Evolutionary conservation across 2,797 vertebrate species (phyloP).

Genomic region (Lepidocolaptes lacrymiger): DNA sequence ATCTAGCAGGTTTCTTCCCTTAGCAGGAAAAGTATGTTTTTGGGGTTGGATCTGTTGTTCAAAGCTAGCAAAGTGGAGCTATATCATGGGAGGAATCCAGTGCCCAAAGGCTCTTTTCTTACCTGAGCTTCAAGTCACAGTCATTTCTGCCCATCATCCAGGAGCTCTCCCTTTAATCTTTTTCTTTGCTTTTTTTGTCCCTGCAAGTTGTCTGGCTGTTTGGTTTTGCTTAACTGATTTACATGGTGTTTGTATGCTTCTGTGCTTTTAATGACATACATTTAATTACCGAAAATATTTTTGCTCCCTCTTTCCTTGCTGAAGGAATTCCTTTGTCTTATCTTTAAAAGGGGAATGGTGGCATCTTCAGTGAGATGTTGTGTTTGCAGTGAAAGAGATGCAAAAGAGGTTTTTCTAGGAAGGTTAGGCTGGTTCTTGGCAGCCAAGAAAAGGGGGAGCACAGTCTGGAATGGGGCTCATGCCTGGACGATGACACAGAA

Average conservation of each 20-base stretch:
- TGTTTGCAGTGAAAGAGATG: neutral
- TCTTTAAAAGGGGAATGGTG: neutral
- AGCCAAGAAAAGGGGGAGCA: neutral
- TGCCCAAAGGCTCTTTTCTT: neutral
- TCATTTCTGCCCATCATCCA: neutral
- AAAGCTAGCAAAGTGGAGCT: neutral
- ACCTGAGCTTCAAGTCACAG: neutral
- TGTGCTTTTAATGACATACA: neutral
- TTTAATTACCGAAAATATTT: neutral
- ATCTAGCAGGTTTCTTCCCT: neutral
- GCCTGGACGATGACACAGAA: fast-evolving
- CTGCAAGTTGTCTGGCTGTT: neutral
- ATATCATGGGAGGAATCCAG: neutral
- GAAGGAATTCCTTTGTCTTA: neutral
- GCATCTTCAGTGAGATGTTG: neutral
- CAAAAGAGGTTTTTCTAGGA: neutral
- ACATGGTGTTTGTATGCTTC: neutral
- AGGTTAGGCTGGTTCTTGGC: neutral
- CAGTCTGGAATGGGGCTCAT: neutral
- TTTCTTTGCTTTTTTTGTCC: neutral
- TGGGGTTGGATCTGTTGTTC: neutral
- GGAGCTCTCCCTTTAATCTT: neutral
- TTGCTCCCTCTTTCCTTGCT: neutral
- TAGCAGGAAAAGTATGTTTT: neutral
- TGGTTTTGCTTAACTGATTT: neutral